A percentile compares a stretch with the other conserved stretches of the same genome.
These are phyloP conservation scores for Coptotermes formosanus DNA, from an alignment of 1,140 invertebrate species.

Conservation along the genomic window DNA sequence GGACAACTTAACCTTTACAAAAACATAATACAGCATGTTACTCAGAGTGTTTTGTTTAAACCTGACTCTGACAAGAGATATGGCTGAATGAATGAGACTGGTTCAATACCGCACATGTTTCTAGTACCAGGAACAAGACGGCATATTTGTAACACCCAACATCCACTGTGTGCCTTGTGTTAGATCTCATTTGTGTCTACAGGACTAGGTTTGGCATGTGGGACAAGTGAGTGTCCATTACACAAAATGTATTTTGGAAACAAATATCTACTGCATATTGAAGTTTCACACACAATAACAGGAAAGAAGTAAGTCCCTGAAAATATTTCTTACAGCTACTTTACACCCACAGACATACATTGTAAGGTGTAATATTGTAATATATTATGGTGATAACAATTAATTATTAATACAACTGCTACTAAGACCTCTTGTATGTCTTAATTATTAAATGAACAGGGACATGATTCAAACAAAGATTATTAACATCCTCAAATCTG, in stretches of 20 bases:
- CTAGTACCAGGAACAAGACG: too few species aligned
- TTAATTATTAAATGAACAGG: background rate
- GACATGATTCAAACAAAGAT: background rate
- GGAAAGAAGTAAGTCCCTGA: background rate
- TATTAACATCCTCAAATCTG: background rate
- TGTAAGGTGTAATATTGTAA: background rate
- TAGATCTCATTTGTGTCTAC: too few species aligned
- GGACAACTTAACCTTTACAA: too few species aligned
- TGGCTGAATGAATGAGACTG: too few species aligned
- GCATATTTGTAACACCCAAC: too few species aligned
- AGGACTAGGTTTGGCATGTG: too few species aligned
- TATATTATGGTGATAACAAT: background rate
- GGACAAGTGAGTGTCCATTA: background rate
- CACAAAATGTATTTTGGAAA: background rate
- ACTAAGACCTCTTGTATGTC: background rate
- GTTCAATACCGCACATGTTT: too few species aligned
- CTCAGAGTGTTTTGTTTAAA: background rate
- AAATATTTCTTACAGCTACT: background rate
- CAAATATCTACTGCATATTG: background rate
- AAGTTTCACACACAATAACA: background rate
- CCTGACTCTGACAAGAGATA: background rate
- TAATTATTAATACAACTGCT: conserved; percentile 8
- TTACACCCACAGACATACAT: background rate
- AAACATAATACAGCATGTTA: background rate
- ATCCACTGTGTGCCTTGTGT: too few species aligned